Percentiles rank a stretch among this genome's conserved stretches.
Evolutionary conservation across 2,113 vertebrate species (phyloP).

Genomic region (Prochilodus magdalenae): DNA sequence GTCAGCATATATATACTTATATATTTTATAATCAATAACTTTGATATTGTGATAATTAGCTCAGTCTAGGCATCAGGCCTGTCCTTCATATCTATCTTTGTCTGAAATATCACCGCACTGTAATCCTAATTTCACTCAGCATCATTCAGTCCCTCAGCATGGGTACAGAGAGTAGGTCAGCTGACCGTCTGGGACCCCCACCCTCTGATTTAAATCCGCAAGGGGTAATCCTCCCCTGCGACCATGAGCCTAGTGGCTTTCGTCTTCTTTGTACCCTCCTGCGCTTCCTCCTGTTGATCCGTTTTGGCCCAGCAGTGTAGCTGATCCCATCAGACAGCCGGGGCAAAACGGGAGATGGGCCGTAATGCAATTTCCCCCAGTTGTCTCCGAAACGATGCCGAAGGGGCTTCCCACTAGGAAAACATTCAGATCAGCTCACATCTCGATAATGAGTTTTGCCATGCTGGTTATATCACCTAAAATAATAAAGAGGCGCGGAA

Average conservation of each 20-base stretch:
- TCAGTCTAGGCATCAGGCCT: too few species aligned
- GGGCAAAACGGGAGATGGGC: slow-evolving; percentile 62
- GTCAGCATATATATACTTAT: too few species aligned
- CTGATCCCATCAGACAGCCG: slow-evolving; percentile 64
- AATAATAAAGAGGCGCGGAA: slow-evolving; percentile 54
- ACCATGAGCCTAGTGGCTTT: neutral
- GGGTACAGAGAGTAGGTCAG: neutral
- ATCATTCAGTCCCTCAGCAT: too few species aligned
- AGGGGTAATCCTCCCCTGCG: neutral
- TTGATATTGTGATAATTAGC: too few species aligned
- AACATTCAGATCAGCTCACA: slow-evolving; percentile 61
- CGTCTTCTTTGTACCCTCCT: neutral
- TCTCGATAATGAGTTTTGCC: slow-evolving; percentile 65
- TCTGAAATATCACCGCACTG: too few species aligned
- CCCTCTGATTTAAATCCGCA: neutral
- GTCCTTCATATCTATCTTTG: too few species aligned
- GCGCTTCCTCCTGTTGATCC: slow-evolving; percentile 49
- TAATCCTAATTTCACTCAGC: too few species aligned
- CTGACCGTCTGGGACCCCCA: neutral
- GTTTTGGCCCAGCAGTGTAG: slow-evolving; percentile 47
- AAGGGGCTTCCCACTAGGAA: slow-evolving; percentile 61
- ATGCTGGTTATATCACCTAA: slow-evolving; percentile 52
- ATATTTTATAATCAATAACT: too few species aligned
- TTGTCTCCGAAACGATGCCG: slow-evolving; percentile 46
- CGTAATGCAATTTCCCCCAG: slow-evolving; percentile 63